phyloP scores from a whole-genome alignment of 2,888 invertebrate species.

The Bruchidius siliquastri region DNA sequence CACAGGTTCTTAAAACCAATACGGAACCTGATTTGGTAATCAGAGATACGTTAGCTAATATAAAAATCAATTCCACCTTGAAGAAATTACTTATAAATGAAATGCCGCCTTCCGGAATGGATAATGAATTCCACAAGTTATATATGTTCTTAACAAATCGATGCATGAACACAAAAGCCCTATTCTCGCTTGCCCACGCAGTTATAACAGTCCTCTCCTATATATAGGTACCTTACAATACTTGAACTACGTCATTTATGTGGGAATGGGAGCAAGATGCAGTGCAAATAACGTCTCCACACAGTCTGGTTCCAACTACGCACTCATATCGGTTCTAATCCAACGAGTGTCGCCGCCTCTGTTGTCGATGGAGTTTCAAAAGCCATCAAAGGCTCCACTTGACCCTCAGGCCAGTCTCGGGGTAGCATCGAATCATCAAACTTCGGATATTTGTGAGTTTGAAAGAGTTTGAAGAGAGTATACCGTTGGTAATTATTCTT shows the following conservation, averaged over 20 bases:
- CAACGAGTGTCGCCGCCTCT: neutral
- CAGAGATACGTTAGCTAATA: no score
- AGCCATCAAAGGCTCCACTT: neutral
- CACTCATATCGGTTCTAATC: neutral
- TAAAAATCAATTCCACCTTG: no score
- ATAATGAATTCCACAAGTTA: no score
- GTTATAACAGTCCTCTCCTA: neutral
- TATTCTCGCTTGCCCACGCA: neutral
- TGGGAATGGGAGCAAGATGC: neutral
- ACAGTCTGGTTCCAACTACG: neutral
- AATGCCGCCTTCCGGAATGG: no score
- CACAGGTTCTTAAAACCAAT: no score
- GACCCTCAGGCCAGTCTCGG: neutral
- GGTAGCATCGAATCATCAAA: neutral
- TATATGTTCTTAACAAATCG: neutral
- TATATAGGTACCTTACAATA: neutral
- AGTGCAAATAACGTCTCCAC: neutral
- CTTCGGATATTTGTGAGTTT: neutral
- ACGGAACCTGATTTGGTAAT: no score
- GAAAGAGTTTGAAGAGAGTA: neutral
- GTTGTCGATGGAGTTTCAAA: neutral
- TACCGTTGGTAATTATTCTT: neutral
- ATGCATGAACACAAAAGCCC: neutral
- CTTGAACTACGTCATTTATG: neutral
- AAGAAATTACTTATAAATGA: no score